Evolutionary conservation across 53 echinoderm and acorn worm genomes (phyloP).

Genomic region (Henricia sp.): DNA sequence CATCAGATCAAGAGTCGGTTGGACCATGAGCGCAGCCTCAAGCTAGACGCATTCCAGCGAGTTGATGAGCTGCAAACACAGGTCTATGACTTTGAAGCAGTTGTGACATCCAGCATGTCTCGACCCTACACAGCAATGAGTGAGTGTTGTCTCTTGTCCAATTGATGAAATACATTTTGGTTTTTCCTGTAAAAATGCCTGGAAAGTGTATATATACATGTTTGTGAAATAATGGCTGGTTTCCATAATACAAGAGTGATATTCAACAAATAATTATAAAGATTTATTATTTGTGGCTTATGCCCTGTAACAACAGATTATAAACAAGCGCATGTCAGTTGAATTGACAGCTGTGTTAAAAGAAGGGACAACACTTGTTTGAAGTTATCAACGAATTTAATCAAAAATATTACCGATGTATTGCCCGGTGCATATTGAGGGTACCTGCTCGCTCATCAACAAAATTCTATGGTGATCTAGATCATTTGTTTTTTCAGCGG

Average conservation of each 20-base stretch:
- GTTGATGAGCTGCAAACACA: constrained; percentile 98
- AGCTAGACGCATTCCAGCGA: constrained; percentile 89
- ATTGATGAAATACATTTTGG: background rate
- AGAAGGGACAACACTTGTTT: no score
- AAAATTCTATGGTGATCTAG: no score
- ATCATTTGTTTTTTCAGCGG: no score
- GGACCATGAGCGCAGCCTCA: constrained; percentile 86
- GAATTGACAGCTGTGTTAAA: no score
- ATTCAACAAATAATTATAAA: no score
- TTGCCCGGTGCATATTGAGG: no score
- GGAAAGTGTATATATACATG: background rate
- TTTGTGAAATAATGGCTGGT: background rate
- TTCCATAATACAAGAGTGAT: background rate
- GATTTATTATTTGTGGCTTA: no score
- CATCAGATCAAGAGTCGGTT: constrained; percentile 75
- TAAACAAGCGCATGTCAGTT: background rate
- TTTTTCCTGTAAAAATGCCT: background rate
- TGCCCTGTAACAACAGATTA: background rate
- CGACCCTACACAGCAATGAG: constrained; percentile 90
- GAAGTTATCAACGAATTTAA: no score
- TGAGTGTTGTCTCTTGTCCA: constrained; percentile 50
- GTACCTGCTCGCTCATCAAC: no score
- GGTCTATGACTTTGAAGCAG: constrained; percentile 94
- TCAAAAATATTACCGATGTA: no score
- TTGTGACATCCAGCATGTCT: constrained; percentile 77